Evolutionary conservation across 2,888 invertebrate genomes (phyloP).

Genomic region (Heliconius ethilla): DNA sequence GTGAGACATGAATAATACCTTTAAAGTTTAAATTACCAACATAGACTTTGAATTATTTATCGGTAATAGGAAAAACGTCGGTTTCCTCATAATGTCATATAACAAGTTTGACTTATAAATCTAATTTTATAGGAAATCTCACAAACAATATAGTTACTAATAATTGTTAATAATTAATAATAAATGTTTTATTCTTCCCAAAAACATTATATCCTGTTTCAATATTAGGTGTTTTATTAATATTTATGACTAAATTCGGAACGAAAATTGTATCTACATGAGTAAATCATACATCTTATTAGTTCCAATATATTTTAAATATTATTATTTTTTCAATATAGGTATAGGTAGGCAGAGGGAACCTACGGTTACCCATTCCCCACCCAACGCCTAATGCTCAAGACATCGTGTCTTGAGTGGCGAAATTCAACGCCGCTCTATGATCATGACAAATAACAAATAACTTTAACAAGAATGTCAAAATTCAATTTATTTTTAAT

Average conservation of each 20-base stretch:
- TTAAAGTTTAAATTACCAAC: slow-evolving; percentile 27
- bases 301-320: too few species aligned
- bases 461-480: too few species aligned
- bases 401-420: too few species aligned
- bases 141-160: neutral
- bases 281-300: too few species aligned
- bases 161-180: neutral
- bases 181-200: neutral
- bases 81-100: slow-evolving; percentile 36
- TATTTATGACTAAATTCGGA: neutral
- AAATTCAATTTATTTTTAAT: neutral
- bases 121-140: neutral
- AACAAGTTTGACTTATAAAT: slow-evolving; percentile 4
- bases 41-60: slow-evolving; percentile 38
- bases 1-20: too few species aligned
- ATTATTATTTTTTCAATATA: too few species aligned
- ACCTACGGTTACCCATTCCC: too few species aligned
- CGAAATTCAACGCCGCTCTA: too few species aligned
- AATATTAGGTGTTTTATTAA: neutral
- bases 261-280: neutral
- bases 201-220: neutral
- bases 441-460: too few species aligned
- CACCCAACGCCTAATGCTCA: too few species aligned
- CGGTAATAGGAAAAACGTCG: slow-evolving; percentile 33
- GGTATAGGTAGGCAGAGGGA: too few species aligned